A percentile compares a stretch with the other conserved stretches of the same genome.
phyloP scores from a whole-genome alignment of 2,797 vertebrate species.

The Pteronotus mesoamericanus region DNA sequence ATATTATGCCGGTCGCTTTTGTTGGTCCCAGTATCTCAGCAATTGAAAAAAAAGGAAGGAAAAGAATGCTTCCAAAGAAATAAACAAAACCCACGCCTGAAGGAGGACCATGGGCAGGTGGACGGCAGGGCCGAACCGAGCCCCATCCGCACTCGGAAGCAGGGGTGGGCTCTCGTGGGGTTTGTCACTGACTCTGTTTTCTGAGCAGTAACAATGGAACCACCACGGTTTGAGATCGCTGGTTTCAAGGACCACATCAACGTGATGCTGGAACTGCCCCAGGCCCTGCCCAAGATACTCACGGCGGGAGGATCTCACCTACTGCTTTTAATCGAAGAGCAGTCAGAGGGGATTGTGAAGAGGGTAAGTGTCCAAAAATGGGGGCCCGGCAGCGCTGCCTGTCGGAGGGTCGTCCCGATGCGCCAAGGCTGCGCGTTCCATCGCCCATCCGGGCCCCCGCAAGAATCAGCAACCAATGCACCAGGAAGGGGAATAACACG shows the following conservation, averaged over 20 bases:
- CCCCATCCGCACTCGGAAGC: not conserved
- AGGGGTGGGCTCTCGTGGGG: fast-evolving
- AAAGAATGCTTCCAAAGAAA: not conserved
- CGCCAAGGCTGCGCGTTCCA: too few relatives aligned
- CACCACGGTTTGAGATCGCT: slow-evolving; percentile 75
- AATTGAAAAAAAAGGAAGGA: not conserved
- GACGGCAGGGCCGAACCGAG: not conserved
- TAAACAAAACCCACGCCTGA: not conserved
- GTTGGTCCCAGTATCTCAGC: not conserved
- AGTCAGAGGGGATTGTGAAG: not conserved
- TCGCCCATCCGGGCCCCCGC: too few relatives aligned
- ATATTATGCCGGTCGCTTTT: not conserved
- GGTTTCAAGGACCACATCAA: slow-evolving; percentile 68
- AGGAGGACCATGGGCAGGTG: not conserved
- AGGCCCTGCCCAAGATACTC: not conserved
- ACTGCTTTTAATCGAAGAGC: not conserved
- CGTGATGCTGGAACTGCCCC: slow-evolving; percentile 73
- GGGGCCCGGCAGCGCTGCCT: too few relatives aligned
- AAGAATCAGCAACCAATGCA: too few relatives aligned
- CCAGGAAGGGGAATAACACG: too few relatives aligned
- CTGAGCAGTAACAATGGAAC: slow-evolving; percentile 71
- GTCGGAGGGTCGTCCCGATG: too few relatives aligned
- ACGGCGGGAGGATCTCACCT: fast-evolving
- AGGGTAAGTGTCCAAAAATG: slow-evolving; percentile 28
- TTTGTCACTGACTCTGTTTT: not conserved